phyloP scores from a whole-genome alignment of 1,140 invertebrate species.

The Ylistrum balloti region DNA sequence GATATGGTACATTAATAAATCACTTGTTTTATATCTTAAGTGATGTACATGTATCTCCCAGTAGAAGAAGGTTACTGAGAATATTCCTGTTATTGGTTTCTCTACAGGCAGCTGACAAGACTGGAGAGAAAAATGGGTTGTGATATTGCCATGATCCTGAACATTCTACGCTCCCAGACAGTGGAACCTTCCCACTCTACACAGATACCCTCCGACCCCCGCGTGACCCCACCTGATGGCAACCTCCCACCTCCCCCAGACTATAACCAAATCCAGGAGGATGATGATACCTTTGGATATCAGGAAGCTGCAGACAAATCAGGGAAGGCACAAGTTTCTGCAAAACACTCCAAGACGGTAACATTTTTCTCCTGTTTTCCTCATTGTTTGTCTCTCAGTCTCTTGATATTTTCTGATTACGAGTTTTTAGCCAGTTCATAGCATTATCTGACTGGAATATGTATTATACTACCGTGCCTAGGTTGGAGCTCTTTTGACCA shows the following conservation, averaged over 20 bases:
- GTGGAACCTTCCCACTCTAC: not conserved
- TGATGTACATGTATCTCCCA: no score
- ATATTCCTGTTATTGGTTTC: no score
- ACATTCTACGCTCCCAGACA: slow-evolving; percentile 73
- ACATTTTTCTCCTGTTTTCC: no score
- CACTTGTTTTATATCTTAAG: no score
- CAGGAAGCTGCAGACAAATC: not conserved
- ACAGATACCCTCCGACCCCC: slow-evolving; percentile 46
- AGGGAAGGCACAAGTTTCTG: not conserved
- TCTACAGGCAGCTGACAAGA: slow-evolving; percentile 75
- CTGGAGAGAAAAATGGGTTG: slow-evolving; percentile 80
- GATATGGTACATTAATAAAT: no score
- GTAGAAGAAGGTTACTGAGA: no score
- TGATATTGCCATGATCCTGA: slow-evolving; percentile 78
- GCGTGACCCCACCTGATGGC: slow-evolving; percentile 47
- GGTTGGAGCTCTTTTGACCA: no score
- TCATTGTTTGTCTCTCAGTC: no score
- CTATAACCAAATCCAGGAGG: slow-evolving; percentile 59
- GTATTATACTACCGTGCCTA: no score
- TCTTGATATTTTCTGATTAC: no score
- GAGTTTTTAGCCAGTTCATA: no score
- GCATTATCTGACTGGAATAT: no score
- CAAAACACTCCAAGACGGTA: slow-evolving; percentile 9
- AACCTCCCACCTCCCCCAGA: slow-evolving; percentile 60
- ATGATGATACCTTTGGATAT: slow-evolving; percentile 29